A percentile compares a stretch with the other conserved stretches of the same genome.
These are phyloP conservation scores for Pentalonia nigronervosa DNA, from an alignment of 1,140 invertebrate genomes.

Conservation along the genomic window DNA sequence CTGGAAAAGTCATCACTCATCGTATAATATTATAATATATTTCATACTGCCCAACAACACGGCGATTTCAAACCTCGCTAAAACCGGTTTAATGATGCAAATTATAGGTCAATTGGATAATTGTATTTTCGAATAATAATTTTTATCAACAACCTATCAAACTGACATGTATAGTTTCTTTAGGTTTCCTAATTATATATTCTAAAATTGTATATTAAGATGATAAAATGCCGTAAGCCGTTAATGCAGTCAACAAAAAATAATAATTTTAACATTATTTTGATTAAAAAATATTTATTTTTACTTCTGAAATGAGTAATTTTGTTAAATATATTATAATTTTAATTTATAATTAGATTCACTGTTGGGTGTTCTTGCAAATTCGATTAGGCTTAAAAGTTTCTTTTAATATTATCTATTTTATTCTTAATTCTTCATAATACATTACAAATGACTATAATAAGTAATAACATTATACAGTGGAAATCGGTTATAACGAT, in stretches of 20 bases:
- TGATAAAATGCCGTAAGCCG: not conserved
- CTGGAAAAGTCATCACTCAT: not conserved
- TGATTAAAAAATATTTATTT: not conserved
- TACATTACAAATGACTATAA: not conserved
- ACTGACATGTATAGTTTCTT: not conserved
- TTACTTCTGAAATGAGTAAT: not conserved
- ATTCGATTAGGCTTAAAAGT: not conserved
- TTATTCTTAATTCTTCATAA: not conserved
- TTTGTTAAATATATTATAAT: not conserved
- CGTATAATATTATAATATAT: not conserved
- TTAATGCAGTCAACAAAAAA: not conserved
- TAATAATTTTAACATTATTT: not conserved
- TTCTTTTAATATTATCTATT: not conserved
- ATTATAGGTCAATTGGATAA: conserved; percentile 26
- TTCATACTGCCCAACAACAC: not conserved
- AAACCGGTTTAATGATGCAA: conserved; percentile 33
- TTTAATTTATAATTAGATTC: too few relatives aligned
- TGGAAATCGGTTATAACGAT: not conserved
- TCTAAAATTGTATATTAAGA: not conserved
- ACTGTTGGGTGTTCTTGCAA: not conserved
- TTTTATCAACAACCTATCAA: not conserved
- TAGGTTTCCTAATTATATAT: not conserved
- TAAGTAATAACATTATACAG: not conserved
- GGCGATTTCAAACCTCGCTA: not conserved
- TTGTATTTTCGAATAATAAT: not conserved